Evolutionary conservation across 2,888 invertebrate species (phyloP).

Genomic region (Troglohyphantes excavatus): DNA sequence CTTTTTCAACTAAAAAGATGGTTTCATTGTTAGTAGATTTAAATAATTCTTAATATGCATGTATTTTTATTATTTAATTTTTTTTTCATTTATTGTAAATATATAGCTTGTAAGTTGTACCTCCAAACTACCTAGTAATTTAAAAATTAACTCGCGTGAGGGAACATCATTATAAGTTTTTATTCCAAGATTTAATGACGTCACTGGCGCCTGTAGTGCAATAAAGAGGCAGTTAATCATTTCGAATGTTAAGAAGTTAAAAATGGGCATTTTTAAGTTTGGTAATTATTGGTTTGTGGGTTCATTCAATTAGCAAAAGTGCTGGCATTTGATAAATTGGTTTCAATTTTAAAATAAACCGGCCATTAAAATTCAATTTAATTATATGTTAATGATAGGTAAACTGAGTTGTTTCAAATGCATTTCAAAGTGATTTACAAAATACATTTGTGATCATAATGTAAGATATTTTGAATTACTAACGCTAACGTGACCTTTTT

Average conservation of each 20-base stretch:
- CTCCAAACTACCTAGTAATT: no score
- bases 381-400: background rate
- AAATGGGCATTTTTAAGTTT: background rate
- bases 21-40: no score
- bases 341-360: background rate
- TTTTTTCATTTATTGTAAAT: no score
- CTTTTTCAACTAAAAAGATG: no score
- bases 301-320: background rate
- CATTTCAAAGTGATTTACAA: no score
- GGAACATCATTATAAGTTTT: slow-evolving; percentile 51
- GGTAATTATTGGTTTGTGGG: slow-evolving; percentile 1
- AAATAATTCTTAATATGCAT: no score
- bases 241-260: slow-evolving; percentile 19
- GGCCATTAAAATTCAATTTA: background rate
- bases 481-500: no score
- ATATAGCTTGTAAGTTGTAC: no score
- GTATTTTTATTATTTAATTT: no score
- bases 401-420: no score
- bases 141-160: slow-evolving; percentile 40
- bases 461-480: no score
- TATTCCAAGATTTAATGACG: slow-evolving; percentile 33
- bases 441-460: no score
- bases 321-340: background rate
- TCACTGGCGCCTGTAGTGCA: slow-evolving; percentile 23
- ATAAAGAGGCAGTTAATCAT: slow-evolving; percentile 47